Evolutionary conservation across 2,888 invertebrate species (phyloP).

Genomic region (Agonum fuliginosum): DNA sequence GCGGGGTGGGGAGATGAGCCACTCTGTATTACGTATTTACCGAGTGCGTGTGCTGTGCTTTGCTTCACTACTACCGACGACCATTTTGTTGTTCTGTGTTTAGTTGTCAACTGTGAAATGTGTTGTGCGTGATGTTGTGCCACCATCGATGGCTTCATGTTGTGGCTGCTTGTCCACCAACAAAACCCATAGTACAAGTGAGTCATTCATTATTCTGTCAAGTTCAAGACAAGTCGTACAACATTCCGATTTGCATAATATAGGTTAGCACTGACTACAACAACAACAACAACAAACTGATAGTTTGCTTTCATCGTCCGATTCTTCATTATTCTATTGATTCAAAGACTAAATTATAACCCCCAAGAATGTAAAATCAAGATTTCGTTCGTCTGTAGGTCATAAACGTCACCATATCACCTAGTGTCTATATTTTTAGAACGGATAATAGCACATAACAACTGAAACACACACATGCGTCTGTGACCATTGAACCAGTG

Average conservation of each 20-base stretch:
- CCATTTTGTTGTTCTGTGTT: slow-evolving; percentile 5
- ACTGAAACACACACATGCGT: slow-evolving; percentile 51
- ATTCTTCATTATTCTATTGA: too few species aligned
- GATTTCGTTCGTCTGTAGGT: slow-evolving; percentile 55
- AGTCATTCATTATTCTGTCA: too few species aligned
- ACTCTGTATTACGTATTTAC: slow-evolving; percentile 56
- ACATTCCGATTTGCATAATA: too few species aligned
- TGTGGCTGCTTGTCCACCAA: slow-evolving; percentile 39
- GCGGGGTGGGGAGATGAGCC: not conserved
- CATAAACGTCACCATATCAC: slow-evolving; percentile 59
- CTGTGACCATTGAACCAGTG: slow-evolving; percentile 56
- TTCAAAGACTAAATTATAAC: too few species aligned
- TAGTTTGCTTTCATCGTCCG: too few species aligned
- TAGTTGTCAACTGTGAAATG: not conserved
- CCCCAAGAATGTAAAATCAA: too few species aligned
- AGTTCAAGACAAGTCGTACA: too few species aligned
- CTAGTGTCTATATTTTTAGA: slow-evolving; percentile 70
- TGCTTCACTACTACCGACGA: slow-evolving; percentile 24
- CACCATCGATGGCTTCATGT: slow-evolving; percentile 26
- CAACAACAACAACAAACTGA: too few species aligned
- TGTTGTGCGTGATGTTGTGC: slow-evolving; percentile 48
- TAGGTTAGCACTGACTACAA: too few species aligned
- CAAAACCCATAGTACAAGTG: slow-evolving; percentile 54
- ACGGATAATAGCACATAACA: slow-evolving; percentile 70
- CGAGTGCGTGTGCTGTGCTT: slow-evolving; percentile 40